Evolutionary conservation across 2,113 vertebrate species (phyloP).

Genomic region (Jaculus jaculus): DNA sequence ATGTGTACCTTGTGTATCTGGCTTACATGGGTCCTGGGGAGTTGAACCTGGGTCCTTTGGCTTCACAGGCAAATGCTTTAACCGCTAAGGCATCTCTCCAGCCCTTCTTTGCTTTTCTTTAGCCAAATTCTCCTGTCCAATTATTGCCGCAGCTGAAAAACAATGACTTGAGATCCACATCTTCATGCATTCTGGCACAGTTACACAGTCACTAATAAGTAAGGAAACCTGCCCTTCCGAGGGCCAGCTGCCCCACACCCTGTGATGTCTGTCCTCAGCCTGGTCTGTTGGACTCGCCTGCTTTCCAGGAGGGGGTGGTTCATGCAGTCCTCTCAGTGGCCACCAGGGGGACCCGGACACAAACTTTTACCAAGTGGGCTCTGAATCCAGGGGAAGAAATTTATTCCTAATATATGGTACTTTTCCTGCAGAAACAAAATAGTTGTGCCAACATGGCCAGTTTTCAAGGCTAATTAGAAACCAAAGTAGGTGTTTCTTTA

Average conservation of each 20-base stretch:
- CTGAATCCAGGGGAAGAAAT: not conserved
- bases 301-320: too few species aligned
- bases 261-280: fast-evolving
- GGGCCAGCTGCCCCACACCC: not conserved
- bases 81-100: not conserved
- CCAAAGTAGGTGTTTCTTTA: not conserved
- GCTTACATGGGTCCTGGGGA: too few species aligned
- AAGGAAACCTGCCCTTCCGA: not conserved
- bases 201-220: not conserved
- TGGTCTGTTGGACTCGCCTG: fast-evolving
- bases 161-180: not conserved
- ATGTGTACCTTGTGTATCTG: too few species aligned
- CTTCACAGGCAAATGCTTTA: too few species aligned
- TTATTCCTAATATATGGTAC: not conserved
- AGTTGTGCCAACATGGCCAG: not conserved
- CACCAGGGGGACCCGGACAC: not conserved
- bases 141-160: not conserved
- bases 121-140: not conserved
- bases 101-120: slow-evolving; percentile 23
- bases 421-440: slow-evolving; percentile 42
- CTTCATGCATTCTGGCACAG: not conserved
- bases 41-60: too few species aligned
- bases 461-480: not conserved
- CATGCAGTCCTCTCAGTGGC: not conserved
- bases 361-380: not conserved